phyloP scores from a whole-genome alignment of 2,113 vertebrate genomes.

The Chaetops frenatus region DNA sequence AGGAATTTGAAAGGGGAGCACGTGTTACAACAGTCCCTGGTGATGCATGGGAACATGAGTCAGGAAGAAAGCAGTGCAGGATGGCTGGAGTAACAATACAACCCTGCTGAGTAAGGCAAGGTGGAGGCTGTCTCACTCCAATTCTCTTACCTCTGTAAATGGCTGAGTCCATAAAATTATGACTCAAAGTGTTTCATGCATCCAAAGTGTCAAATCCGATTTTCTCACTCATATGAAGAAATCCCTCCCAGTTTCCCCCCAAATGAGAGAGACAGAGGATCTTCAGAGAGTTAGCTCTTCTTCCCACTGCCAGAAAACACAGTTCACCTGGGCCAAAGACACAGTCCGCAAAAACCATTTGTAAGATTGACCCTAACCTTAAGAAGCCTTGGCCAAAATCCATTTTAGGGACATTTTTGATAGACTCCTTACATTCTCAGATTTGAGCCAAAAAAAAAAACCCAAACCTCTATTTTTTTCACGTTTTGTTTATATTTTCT shows the following conservation, averaged over 20 bases:
- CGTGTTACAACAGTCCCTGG: not conserved
- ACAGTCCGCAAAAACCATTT: not conserved
- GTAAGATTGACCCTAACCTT: not conserved
- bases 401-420: not conserved
- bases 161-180: not conserved
- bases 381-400: not conserved
- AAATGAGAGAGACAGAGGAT: not conserved
- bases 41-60: not conserved
- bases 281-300: not conserved
- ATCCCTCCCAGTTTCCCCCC: not conserved
- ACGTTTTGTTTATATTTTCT: not conserved
- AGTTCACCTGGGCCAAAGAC: not conserved
- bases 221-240: not conserved
- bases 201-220: not conserved
- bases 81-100: not conserved
- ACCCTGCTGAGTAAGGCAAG: not conserved
- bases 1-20: not conserved
- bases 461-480: not conserved
- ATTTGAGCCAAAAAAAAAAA: not conserved
- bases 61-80: not conserved
- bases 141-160: not conserved
- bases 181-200: not conserved
- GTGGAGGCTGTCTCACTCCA: not conserved
- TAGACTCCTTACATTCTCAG: not conserved
- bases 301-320: not conserved